Evolutionary conservation across 2,797 vertebrate genomes (phyloP).

Genomic region (Pelochelys cantorii): DNA sequence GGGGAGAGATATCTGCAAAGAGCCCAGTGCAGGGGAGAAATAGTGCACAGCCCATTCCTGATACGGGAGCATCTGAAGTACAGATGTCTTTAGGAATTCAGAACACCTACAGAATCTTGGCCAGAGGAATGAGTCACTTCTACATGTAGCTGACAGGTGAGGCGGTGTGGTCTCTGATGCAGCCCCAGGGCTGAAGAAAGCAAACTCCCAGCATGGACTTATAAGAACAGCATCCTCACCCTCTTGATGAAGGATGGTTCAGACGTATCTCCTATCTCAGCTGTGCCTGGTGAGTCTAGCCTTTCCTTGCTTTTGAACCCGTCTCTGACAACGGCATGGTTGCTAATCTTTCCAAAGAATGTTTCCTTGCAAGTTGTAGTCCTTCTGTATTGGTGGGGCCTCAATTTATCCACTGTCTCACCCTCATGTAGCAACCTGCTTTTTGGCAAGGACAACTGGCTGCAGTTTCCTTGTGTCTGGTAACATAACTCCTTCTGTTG

Average conservation of each 20-base stretch:
- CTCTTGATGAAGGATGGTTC: background rate
- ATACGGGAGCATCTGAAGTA: background rate
- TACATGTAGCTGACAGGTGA: background rate
- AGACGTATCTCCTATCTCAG: background rate
- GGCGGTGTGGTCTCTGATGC: background rate
- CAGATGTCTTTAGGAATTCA: background rate
- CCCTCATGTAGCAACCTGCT: background rate
- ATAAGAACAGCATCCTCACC: fast-evolving
- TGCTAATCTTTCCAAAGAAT: fast-evolving
- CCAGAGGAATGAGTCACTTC: background rate
- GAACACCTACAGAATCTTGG: background rate
- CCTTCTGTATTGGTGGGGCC: background rate
- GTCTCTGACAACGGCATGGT: fast-evolving
- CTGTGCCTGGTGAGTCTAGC: constrained; percentile 19
- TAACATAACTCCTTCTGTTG: constrained; percentile 26
- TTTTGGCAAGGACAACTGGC: constrained; percentile 46
- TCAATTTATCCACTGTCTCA: background rate
- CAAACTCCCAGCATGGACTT: background rate
- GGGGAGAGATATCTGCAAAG: background rate
- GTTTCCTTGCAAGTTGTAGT: fast-evolving
- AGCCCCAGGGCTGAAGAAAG: fast-evolving
- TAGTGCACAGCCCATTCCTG: background rate
- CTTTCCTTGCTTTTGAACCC: background rate
- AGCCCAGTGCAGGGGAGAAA: background rate
- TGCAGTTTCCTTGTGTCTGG: background rate